A percentile compares a stretch with the other conserved stretches of the same genome.
Conservation (phyloP, 2,888 invertebrate species). For the Stenolophus ochropezus region DNA sequence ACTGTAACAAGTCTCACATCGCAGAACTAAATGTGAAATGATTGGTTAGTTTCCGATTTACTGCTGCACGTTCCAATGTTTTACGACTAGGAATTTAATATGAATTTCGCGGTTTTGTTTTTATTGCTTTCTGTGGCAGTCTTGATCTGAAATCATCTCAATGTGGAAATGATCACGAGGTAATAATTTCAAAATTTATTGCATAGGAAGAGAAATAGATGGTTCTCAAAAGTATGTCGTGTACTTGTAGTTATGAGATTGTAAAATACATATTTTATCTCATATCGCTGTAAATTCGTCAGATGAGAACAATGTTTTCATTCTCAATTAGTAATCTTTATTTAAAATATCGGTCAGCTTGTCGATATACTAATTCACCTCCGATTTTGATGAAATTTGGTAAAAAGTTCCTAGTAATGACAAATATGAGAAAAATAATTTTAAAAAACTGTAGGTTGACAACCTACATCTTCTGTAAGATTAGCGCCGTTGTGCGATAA, state of each 20-base stretch:
- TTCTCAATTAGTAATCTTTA: no score
- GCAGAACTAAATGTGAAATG: constrained; percentile 6
- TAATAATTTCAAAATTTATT: constrained; percentile 8
- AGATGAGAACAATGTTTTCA: no score
- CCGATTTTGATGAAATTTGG: no score
- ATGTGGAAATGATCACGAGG: constrained; percentile 15
- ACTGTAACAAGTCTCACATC: background rate
- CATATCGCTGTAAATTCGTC: background rate
- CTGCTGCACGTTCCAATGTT: constrained; percentile 17
- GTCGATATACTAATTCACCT: no score
- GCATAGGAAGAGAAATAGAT: constrained; percentile 6
- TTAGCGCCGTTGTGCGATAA: no score
- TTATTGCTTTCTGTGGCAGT: constrained; percentile 9
- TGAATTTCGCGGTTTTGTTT: constrained; percentile 34
- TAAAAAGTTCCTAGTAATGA: no score
- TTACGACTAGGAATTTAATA: constrained; percentile 27
- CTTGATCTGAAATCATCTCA: constrained; percentile 8
- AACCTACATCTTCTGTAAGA: no score
- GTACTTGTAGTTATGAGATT: background rate
- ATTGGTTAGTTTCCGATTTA: constrained; percentile 2
- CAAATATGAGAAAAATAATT: no score
- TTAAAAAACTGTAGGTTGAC: no score
- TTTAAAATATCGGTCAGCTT: no score
- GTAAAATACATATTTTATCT: background rate
- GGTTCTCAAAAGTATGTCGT: background rate